Base-by-base conservation (phyloP, 2,888 invertebrate genomes). In the Dicycla oo region DNA sequence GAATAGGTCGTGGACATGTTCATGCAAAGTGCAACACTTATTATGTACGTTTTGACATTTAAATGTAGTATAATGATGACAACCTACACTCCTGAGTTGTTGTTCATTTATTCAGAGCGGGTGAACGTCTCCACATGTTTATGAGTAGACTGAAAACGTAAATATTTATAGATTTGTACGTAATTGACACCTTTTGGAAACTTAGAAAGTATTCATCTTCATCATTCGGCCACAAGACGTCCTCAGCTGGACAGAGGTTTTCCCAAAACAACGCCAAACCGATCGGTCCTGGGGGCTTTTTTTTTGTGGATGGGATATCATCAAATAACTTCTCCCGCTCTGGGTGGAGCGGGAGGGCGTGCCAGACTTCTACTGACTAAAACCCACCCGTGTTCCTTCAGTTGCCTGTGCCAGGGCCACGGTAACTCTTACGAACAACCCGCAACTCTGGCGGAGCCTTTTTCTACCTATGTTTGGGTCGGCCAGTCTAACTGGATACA, bases 1-100 rank as follows among this genome's bases (percentile, higher is more conserved):
- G 90, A 94, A 94, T 93, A 92, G 89, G 86, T 89, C 72, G 74
- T 84, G 91, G 90, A 91, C 79, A 83, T 82, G 87, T 90, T 90
- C 79, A 93, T 92, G 89, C 90, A 80, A 88, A 81, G 83, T 82
- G 85, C 77, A 77, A 80, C 72, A 82, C 69, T 85, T 85, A 85
- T 83, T 85, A 81, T 83, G 77, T 81, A 75, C 77, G 72, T 85
- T 84, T 84, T 86, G 81, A 83, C 84, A 83, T 84, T 82, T 82
- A 81, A 82, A 86, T 82, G 78, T 80, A 70, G 75, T 83, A 76
- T 81, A 81, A 79, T 73, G 77, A 77, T 79, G 75, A 78, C 78
- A 75, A 82, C 76, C 80, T 82, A 82, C 76, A 80, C 77, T 81
- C 71, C 58, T 75, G 74, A 81, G 60, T 75, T 77, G 76, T 80